Evolutionary conservation across 2,797 vertebrate species (phyloP).

Genomic region (Peromyscus aztecus): DNA sequence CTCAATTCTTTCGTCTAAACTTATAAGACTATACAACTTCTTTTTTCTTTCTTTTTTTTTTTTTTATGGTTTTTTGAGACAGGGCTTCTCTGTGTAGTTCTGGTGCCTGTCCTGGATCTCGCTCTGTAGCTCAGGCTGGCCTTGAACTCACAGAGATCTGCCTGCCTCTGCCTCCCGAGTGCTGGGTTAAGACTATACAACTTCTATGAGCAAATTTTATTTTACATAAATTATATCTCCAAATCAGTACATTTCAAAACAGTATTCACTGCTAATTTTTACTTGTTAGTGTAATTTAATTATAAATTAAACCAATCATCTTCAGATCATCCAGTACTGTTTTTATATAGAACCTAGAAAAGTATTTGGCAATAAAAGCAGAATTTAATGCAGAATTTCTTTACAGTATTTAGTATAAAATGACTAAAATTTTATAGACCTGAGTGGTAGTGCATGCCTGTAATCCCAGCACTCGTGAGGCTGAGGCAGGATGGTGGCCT

Average conservation of each 20-base stretch:
- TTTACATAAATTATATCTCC: not conserved
- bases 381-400: constrained; percentile 39
- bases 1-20: constrained; percentile 3
- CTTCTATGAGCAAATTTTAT: constrained; percentile 2
- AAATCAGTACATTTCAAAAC: not conserved
- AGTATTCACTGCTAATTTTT: not conserved
- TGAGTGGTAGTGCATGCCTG: not conserved
- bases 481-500: not conserved
- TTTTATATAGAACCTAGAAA: not conserved
- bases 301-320: constrained; percentile 62
- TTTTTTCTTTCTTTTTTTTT: no score
- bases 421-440: not conserved
- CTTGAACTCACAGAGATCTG: no score
- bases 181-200: not conserved
- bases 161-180: no score
- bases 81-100: no score
- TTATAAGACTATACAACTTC: not conserved
- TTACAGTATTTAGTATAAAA: not conserved
- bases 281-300: constrained; percentile 36
- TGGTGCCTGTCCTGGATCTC: no score
- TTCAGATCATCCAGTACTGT: constrained; percentile 20
- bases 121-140: no score
- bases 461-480: not conserved
- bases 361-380: constrained; percentile 57
- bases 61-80: no score